Conservation (phyloP, 2,113 vertebrate species). For the Charina bottae region DNA sequence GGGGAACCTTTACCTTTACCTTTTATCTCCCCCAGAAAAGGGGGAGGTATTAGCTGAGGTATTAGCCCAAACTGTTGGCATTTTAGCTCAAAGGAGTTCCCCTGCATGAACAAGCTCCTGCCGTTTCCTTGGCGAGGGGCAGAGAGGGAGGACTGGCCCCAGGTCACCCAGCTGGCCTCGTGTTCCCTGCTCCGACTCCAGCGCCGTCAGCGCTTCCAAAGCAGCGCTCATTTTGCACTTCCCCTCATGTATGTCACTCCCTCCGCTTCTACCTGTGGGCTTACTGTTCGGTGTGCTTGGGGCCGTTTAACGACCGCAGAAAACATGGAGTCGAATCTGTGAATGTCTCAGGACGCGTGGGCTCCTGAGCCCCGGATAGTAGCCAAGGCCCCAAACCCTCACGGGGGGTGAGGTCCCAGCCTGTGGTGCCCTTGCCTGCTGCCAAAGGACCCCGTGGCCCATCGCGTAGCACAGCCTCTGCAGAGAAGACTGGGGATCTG, state of each 20-base stretch:
- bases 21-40: too few species aligned
- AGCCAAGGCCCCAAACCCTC: neutral
- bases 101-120: neutral
- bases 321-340: neutral
- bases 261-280: neutral
- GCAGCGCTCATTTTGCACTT: neutral
- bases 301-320: neutral
- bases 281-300: neutral
- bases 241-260: neutral
- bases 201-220: neutral
- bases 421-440: neutral
- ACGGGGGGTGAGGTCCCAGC: too few species aligned
- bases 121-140: neutral
- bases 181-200: neutral
- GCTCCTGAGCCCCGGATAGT: neutral
- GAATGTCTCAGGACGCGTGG: neutral
- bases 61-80: neutral
- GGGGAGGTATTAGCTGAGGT: neutral
- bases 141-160: neutral
- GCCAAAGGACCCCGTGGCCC: neutral
- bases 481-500: neutral
- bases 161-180: neutral
- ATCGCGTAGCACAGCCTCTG: neutral
- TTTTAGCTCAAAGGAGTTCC: neutral
- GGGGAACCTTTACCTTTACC: too few species aligned